Percentiles rank a stretch among this genome's conserved stretches.
Evolutionary conservation across 92 coral and sea anemone species (phyloP).

Genomic region (Zoanthus sansibaricus): DNA sequence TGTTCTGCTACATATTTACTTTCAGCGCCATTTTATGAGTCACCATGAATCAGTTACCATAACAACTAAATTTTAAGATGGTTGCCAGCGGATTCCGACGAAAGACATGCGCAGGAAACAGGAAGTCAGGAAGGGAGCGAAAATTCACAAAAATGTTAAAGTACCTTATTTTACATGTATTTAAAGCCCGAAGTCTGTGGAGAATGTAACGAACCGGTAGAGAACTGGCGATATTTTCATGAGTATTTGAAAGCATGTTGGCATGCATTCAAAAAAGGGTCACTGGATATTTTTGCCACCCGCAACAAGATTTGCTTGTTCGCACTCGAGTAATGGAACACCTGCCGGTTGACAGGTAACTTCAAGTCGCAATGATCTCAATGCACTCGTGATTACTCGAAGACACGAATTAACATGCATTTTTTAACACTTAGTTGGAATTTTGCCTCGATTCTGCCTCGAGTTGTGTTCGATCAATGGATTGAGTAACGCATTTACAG

Average conservation of each 20-base stretch:
- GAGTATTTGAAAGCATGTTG: no score
- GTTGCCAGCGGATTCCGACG: not conserved
- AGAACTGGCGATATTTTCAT: not conserved
- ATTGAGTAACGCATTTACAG: no score
- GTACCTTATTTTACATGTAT: not conserved
- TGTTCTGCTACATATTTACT: not conserved
- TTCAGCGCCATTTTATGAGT: constrained; percentile 33
- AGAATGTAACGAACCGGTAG: not conserved
- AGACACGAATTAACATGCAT: constrained; percentile 22
- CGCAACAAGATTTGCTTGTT: constrained; percentile 15
- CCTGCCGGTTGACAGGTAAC: constrained; percentile 34
- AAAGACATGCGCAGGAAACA: not conserved
- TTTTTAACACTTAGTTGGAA: constrained; percentile 6
- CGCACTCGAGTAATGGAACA: constrained; percentile 11
- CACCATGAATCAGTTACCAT: constrained; percentile 19
- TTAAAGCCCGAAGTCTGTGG: not conserved
- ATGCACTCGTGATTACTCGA: not conserved
- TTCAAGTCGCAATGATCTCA: constrained; percentile 38
- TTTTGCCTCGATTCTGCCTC: constrained; percentile 10
- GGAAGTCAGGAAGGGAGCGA: constrained; percentile 22
- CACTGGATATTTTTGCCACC: not conserved
- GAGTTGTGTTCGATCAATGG: not conserved
- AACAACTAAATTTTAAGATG: not conserved
- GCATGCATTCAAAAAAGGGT: not conserved
- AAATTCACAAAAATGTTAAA: not conserved